These are phyloP conservation scores for Dryobota labecula DNA, from an alignment of 2,888 invertebrate species.

Conservation along the genomic window DNA sequence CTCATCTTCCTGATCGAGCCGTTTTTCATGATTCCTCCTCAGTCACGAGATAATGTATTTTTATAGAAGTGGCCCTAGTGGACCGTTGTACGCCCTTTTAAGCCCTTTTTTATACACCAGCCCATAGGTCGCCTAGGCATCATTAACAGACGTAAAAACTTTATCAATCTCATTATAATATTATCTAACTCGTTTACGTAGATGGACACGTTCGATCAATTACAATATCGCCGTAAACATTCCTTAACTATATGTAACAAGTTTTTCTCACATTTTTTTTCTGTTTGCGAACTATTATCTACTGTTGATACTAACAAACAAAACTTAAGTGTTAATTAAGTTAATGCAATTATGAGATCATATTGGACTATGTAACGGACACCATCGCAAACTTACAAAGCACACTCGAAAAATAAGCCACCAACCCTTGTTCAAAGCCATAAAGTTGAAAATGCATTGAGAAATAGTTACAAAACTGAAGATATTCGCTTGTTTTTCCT, in stretches of 20 bases:
- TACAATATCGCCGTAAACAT: slow-evolving; percentile 44
- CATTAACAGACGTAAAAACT: slow-evolving; percentile 5
- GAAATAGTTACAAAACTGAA: background rate
- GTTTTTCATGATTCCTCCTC: too few species aligned
- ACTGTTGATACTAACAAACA: slow-evolving; percentile 73
- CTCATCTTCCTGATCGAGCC: too few species aligned
- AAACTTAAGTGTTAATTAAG: slow-evolving; percentile 80
- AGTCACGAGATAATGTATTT: too few species aligned
- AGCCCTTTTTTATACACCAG: slow-evolving; percentile 4
- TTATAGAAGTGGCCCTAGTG: too few species aligned
- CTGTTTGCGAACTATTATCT: slow-evolving; percentile 71
- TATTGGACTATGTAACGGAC: slow-evolving; percentile 70
- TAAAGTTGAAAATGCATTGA: slow-evolving; percentile 28
- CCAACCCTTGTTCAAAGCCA: background rate
- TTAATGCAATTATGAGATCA: slow-evolving; percentile 82
- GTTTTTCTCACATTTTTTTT: slow-evolving; percentile 59
- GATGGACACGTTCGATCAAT: slow-evolving; percentile 48
- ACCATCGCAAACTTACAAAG: slow-evolving; percentile 47
- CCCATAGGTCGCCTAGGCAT: slow-evolving; percentile 6
- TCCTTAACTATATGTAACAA: slow-evolving; percentile 52
- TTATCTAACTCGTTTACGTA: slow-evolving; percentile 49
- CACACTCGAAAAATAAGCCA: background rate
- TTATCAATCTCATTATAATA: slow-evolving; percentile 48
- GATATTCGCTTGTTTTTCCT: slow-evolving; percentile 43
- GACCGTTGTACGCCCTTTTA: too few species aligned